Base-by-base conservation (phyloP, 2,888 invertebrate species). In the Oeneis ivallda region DNA sequence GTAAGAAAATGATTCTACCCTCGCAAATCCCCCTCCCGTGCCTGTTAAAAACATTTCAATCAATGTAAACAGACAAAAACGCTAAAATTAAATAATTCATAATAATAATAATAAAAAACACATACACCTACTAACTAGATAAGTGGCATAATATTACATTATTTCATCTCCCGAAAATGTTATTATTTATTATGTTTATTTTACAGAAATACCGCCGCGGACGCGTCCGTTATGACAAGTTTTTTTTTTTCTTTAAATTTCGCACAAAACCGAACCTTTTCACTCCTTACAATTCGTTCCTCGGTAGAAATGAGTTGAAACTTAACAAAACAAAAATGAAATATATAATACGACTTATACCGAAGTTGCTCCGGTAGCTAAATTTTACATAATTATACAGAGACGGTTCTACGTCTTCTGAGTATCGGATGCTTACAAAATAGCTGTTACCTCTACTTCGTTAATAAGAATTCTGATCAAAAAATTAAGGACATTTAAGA, bases 41-140 rank as follows among this genome's bases (percentile, higher is more conserved):
- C 81, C 82, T 73, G 74, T 75, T 79, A 76, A 79, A 75, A 73
- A 74, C 74, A 70, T 79, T 78, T 76, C 79, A 81, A 72, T 76
- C 79, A 81, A 72, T 82, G 79, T 82, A 83, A 82, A 86, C 85
- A 82, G 81, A 84, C 82, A 82, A 80, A 85, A 82, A 81, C 79
- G 78, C 75, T 82, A 84, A 79, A 73, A 81, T 83, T 84, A 86
- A 86, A 86, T 84, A 84, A 85, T 85, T 73, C 76, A 86, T 84
- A 83, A 79, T 81, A 80, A 34, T 54, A 39, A 59, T 15, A 34
- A 43, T 84, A 86, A 71, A 84, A 87, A 86, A 87, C 81, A 81
- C 82, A 82, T 89, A 83, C 84, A 80, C 89, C 89, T 89, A 89
- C 83, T 75, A 85, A 85, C 90, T 89, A 89, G 77, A 85, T 78